These are phyloP conservation scores for Conchocele bisecta DNA, from an alignment of 2,888 invertebrate species.

Conservation along the genomic window DNA sequence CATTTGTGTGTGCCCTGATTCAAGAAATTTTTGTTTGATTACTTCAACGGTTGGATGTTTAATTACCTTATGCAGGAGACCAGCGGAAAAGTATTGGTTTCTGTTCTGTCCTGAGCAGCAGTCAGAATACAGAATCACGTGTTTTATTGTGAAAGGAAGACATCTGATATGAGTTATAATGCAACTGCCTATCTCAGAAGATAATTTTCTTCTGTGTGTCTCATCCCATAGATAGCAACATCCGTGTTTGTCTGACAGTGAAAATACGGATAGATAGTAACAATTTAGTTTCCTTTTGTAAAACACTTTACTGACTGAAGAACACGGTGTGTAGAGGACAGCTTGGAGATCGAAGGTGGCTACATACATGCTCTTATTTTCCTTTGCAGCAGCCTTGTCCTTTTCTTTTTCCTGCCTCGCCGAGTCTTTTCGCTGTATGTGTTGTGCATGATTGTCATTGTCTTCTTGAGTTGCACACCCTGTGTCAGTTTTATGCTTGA, in stretches of 20 bases:
- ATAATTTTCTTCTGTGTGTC: constrained; percentile 23
- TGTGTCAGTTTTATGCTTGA: constrained; percentile 14
- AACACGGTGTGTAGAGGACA: constrained; percentile 25
- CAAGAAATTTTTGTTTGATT: constrained; percentile 33
- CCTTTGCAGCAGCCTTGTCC: constrained; percentile 11
- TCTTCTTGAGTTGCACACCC: background rate
- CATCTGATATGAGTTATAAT: constrained; percentile 10
- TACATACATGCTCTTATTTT: constrained; percentile 4
- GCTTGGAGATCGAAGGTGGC: constrained; percentile 38
- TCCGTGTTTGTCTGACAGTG: constrained; percentile 13
- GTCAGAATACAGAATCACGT: constrained; percentile 30
- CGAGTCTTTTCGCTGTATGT: constrained; percentile 10
- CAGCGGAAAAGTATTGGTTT: constrained; percentile 28
- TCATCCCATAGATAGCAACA: constrained; percentile 31
- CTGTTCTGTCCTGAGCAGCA: constrained; percentile 31
- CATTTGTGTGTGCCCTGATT: constrained; percentile 34
- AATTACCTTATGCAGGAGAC: constrained; percentile 14
- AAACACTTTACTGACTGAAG: constrained; percentile 24
- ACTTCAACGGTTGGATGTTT: constrained; percentile 5
- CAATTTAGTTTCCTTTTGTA: constrained; percentile 38
- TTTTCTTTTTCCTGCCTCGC: constrained; percentile 17
- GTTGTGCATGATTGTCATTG: background rate
- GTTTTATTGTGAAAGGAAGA: constrained; percentile 12
- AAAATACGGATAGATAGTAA: constrained; percentile 31
- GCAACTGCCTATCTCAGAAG: constrained; percentile 33